These are phyloP conservation scores for pig (Sus scrofa) DNA, from an alignment of 2,113 vertebrate genomes.

Conservation along the genomic window T2T-Sscrofa CM000824.6:71568001-71568500, in stretches of 20 bases:
- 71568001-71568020: constrained; percentile 53
- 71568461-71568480: constrained; percentile 32
- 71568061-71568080: not conserved
- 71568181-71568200: not conserved
- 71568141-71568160: constrained; percentile 7
- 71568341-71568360: not conserved
- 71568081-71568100: not conserved
- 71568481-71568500: constrained; percentile 46
- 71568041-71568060: not conserved
- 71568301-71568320: not conserved
- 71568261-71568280: not conserved
- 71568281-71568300: not conserved
- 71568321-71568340: not conserved
- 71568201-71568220: not conserved
- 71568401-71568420: not conserved
- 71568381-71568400: not conserved
- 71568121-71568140: not conserved
- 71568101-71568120: constrained; percentile 2
- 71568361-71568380: not conserved
- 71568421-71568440: not conserved
- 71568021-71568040: constrained; percentile 42
- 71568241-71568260: constrained; percentile 53
- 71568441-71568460: constrained; percentile 37
- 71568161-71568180: not conserved
- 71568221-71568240: constrained; percentile 37